Conservation (phyloP, 2,888 invertebrate genomes). For the Drosophila koepferae region DNA sequence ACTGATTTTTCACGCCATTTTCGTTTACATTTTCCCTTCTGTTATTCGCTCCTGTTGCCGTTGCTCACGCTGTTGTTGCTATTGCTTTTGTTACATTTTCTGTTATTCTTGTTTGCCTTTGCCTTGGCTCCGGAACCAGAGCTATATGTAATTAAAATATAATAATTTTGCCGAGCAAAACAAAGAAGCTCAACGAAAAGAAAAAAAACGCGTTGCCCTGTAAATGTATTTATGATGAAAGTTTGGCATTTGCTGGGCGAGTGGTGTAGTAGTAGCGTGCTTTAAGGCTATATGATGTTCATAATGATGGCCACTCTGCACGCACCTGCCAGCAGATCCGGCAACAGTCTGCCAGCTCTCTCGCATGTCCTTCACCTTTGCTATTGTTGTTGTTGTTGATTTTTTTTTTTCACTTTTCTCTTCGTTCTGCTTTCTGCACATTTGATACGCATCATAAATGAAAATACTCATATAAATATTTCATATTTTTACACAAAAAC, state of each 20-base stretch:
- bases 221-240: constrained; percentile 67
- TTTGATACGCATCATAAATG: constrained; percentile 81
- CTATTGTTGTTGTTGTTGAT: not conserved
- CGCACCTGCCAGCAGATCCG: constrained; percentile 58
- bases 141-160: constrained; percentile 79
- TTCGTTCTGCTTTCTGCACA: constrained; percentile 60
- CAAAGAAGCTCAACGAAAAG: constrained; percentile 19
- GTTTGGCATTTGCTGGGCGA: constrained; percentile 22
- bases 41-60: constrained; percentile 30
- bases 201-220: constrained; percentile 11
- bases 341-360: constrained; percentile 15
- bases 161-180: constrained; percentile 71
- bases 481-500: constrained; percentile 68
- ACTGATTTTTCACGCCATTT: constrained; percentile 81
- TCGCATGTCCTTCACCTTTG: constrained; percentile 52
- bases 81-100: constrained; percentile 18
- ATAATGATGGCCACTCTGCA: constrained; percentile 76
- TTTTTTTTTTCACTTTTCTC: constrained; percentile 12
- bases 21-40: constrained; percentile 69
- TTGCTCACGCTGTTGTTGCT: constrained; percentile 26
- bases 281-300: constrained; percentile 60
- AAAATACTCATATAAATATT: constrained; percentile 81
- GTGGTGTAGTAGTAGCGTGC: constrained; percentile 35
- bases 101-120: constrained; percentile 55
- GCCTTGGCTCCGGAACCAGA: constrained; percentile 16